phyloP scores from a whole-genome alignment of 30 jellyfish, hydroid and myxozoan species.

The Nemopilema nomurai region DNA sequence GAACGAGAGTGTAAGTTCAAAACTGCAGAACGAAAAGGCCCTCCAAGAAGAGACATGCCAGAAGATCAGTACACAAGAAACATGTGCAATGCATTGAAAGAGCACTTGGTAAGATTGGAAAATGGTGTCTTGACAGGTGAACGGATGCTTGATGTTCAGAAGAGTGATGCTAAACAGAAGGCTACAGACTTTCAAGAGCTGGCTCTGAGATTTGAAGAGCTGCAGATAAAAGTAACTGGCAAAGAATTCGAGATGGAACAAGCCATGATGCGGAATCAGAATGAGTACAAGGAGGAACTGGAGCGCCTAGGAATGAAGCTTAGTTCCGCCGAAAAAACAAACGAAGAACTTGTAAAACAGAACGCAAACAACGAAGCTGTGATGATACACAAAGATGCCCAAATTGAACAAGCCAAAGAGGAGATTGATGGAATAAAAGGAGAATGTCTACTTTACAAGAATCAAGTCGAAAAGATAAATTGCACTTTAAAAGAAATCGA shows the following conservation, averaged over 20 bases:
- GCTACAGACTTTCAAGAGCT: constrained; percentile 78
- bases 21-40: constrained; percentile 75
- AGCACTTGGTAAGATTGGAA: constrained; percentile 80
- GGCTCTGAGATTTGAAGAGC: constrained; percentile 78
- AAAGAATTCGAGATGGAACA: constrained; percentile 48
- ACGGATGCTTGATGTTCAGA: constrained; percentile 57
- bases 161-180: constrained; percentile 30
- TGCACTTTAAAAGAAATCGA: constrained; percentile 1
- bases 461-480: constrained; percentile 8
- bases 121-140: constrained; percentile 74
- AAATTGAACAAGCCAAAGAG: constrained; percentile 16
- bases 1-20: constrained; percentile 81
- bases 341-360: background rate
- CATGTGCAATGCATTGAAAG: constrained; percentile 89
- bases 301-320: constrained; percentile 19
- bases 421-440: background rate
- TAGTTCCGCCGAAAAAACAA: constrained; percentile 25
- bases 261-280: background rate
- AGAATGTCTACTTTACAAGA: constrained; percentile 5
- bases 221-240: constrained; percentile 57
- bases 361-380: constrained; percentile 9
- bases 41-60: constrained; percentile 86
- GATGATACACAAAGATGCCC: background rate
- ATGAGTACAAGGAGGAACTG: constrained; percentile 13
- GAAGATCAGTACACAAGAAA: constrained; percentile 75